Conservation (phyloP, 2,888 invertebrate species). For the Lycaena phlaeas region DNA sequence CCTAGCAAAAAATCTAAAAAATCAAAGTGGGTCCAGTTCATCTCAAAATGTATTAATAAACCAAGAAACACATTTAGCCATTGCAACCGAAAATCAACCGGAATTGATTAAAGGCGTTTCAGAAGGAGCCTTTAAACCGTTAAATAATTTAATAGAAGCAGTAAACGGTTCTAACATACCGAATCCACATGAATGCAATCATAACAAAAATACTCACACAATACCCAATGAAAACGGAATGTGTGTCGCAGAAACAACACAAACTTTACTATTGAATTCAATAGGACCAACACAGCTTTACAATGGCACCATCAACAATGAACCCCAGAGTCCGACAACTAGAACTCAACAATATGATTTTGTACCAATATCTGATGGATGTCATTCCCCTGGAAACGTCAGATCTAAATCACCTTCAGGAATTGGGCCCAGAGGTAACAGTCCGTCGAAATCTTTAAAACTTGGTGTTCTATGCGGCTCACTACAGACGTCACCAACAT, state of each 20-base stretch:
- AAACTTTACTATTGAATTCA: slow-evolving; percentile 31
- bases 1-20: slow-evolving; percentile 77
- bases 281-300: slow-evolving; percentile 37
- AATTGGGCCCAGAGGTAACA: slow-evolving; percentile 47
- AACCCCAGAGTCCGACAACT: slow-evolving; percentile 84
- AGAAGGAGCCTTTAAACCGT: slow-evolving; percentile 51
- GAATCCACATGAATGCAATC: slow-evolving; percentile 29
- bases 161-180: slow-evolving; percentile 30
- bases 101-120: slow-evolving; percentile 30
- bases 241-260: slow-evolving; percentile 29
- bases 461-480: slow-evolving; percentile 55
- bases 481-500: slow-evolving; percentile 59
- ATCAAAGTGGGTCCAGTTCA: slow-evolving; percentile 46
- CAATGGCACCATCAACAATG: slow-evolving; percentile 55
- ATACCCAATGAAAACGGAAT: slow-evolving; percentile 41
- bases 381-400: slow-evolving; percentile 74
- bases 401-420: slow-evolving; percentile 57
- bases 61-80: slow-evolving; percentile 22
- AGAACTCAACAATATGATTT: slow-evolving; percentile 87
- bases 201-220: slow-evolving; percentile 32
- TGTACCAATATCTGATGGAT: slow-evolving; percentile 88
- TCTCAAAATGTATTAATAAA: neutral
- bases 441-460: slow-evolving; percentile 50
- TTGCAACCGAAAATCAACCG: slow-evolving; percentile 33
- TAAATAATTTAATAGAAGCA: slow-evolving; percentile 28